Base-by-base conservation (phyloP, 92 coral and sea anemone genomes). In the Micromussa lordhowensis region DNA sequence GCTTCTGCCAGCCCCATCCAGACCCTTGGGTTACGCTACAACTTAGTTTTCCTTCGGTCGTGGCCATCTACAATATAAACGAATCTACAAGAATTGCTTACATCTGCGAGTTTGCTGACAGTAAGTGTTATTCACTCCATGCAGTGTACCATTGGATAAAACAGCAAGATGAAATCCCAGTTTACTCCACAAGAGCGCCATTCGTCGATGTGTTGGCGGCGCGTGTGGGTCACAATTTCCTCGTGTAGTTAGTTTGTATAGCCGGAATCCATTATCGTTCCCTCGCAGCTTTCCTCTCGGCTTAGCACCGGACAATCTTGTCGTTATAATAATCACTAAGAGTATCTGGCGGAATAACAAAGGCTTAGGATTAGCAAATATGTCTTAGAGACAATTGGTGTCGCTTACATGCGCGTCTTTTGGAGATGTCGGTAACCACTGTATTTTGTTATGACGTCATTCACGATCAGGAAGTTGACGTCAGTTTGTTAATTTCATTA, bases 111-210 rank as follows among this genome's bases (percentile, higher is more conserved):
- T 85, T 32, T 82, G 68, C n/a, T 57, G 49, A 86, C 98, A 95
- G 86, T 83, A 91, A 3, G 49, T 78, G 49, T 73, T 68, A 24
- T 90, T 83, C 16, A 76, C 88, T 28, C 98, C 98, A 15, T 80
- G 77, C 53, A 93, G 31, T 13, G 89, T 82, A 31, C 91, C 93
- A 72, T 89, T 89, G 6, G 26, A 31, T 30, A 85, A 75, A 12
- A 95, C 88, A 9, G 94, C 92, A 26, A 95, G 85, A 68, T 84
- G 88, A 75, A 86, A 95, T 31, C 96, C 88, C 18, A 90, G 30
- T 88, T 94, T 95, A 81, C 93, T 89, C 86, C 88, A 91, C 59
- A 95, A 35, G 26, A 75, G 90, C 0, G 87, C 94, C 16, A 82
- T 21, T 75, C 93, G 85, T n/a, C 61, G 83, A 89, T 91, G 81